A percentile compares a stretch with the other conserved stretches of the same genome.
phyloP scores from a whole-genome alignment of 2,113 vertebrate species.

The Synchiropus splendidus region DNA sequence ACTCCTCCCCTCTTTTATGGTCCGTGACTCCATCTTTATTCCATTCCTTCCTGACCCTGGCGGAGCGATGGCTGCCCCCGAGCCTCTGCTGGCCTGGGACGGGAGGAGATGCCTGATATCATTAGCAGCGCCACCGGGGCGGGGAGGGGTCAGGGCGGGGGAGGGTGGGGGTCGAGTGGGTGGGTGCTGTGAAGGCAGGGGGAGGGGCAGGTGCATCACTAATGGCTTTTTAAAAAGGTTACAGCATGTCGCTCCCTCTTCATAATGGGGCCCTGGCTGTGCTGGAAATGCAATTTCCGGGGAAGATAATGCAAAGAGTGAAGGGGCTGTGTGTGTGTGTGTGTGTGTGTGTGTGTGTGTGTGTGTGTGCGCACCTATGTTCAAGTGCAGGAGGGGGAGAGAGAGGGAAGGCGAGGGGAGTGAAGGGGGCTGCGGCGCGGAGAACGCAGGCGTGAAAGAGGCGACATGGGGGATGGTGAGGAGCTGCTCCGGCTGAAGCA shows the following conservation, averaged over 20 bases:
- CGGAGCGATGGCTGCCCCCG: constrained; percentile 53
- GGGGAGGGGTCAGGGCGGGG: constrained; percentile 38
- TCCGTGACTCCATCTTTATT: constrained; percentile 10
- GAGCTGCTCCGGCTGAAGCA: constrained; percentile 13
- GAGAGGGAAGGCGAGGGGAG: constrained; percentile 5
- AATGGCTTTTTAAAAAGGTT: constrained; percentile 78
- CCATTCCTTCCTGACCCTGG: constrained; percentile 27
- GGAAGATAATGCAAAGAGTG: constrained; percentile 69
- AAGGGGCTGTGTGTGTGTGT: constrained; percentile 31
- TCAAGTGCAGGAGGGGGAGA: constrained; percentile 27
- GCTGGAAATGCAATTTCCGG: constrained; percentile 75
- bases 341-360: not conserved
- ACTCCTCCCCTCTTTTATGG: constrained; percentile 2
- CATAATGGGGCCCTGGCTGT: constrained; percentile 72
- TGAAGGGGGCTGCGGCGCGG: constrained; percentile 6
- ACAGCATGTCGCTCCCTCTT: constrained; percentile 71
- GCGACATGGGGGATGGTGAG: constrained; percentile 2
- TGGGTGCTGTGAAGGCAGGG: constrained; percentile 17
- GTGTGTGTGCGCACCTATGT: constrained; percentile 25
- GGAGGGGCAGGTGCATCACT: constrained; percentile 65
- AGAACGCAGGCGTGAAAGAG: constrained; percentile 21
- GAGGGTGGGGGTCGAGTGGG: constrained; percentile 13
- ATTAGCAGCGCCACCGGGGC: constrained; percentile 53
- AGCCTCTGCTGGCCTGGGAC: too few relatives aligned
- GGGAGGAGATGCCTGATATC: constrained; percentile 57